Base-by-base conservation (phyloP, 2,797 vertebrate genomes). In the Austrolebias charrua region DNA sequence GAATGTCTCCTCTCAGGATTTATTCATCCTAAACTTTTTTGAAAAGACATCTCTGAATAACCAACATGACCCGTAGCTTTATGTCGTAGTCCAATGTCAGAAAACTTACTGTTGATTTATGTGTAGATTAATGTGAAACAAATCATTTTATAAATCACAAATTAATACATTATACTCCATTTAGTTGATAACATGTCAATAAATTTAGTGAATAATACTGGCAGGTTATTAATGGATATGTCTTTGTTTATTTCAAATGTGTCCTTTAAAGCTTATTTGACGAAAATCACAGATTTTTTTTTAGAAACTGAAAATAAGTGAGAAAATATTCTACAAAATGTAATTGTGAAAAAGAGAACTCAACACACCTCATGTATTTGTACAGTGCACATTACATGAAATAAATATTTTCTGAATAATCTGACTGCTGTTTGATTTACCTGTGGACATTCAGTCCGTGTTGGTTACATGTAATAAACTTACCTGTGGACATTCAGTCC, bases 331-430 rank as follows among this genome's bases (percentile, higher is more conserved):
- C 38, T 53, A 77, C 61, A 69, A 64, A 62, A 24, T 74, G 40
- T 75, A 68, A 85, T 72, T 78, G 70, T 84, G 63, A 78, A 64
- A 63, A 75, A 61, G 63, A 80, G 66, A 76, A 71, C 55, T 69
- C 47, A 59, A 16, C 62, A 64, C 66, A 71, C 82, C 71, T 83
- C 80, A 84, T 68, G 66, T 76, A 78, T 87, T 82, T 91, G 89
- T 89, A 92, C 89, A 92, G 84, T 89, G 86, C 88, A 91, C 78
- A 88, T 87, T 76, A 78, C 63, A 73, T 75, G 47, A 86, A 91
- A 90, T 89, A 85, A 88, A 90, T 84, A 84, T 90, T 87, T 92
- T 91, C 85, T 84, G 86, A 89, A 85, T 85, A 90, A 88, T 55
- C 56, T 33, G 15, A 4, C 3, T 10, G 6, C 2, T 47, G n/a